A percentile compares a stretch with the other conserved stretches of the same genome.
These are phyloP conservation scores for Plebejus anna DNA, from an alignment of 2,888 invertebrate genomes.

Conservation along the genomic window DNA sequence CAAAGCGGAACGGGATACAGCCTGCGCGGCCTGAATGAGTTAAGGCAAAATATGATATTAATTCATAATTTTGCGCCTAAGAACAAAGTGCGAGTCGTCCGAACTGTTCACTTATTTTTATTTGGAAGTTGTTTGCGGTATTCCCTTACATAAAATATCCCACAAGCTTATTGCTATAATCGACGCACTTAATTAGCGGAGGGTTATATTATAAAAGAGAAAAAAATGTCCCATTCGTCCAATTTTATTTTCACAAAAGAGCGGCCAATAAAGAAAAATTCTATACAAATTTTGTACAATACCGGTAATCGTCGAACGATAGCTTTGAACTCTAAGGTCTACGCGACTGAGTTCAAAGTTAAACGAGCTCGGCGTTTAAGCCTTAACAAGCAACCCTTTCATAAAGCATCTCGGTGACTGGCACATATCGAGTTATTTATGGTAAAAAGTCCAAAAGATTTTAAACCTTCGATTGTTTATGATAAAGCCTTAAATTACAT, in stretches of 20 bases:
- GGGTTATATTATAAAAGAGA: constrained; percentile 27
- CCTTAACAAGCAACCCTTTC: constrained; percentile 39
- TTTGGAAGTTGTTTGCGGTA: constrained; percentile 27
- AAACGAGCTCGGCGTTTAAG: not conserved
- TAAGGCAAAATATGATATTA: constrained; percentile 13
- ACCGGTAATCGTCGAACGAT: not conserved
- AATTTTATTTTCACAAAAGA: constrained; percentile 27
- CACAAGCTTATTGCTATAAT: constrained; percentile 28
- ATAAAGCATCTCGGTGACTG: constrained; percentile 37
- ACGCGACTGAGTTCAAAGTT: not conserved
- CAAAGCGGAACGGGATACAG: constrained; percentile 19
- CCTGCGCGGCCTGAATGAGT: not conserved
- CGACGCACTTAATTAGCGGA: constrained; percentile 29
- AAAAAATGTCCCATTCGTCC: constrained; percentile 27
- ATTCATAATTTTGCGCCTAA: constrained; percentile 22
- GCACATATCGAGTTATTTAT: constrained; percentile 38
- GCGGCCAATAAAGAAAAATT: constrained; percentile 28
- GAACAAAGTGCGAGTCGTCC: constrained; percentile 13
- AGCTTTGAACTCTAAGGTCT: not conserved
- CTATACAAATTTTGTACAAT: constrained; percentile 28
- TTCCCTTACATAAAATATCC: constrained; percentile 26
- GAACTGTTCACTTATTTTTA: constrained; percentile 14
- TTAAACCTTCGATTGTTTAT: constrained; percentile 8
- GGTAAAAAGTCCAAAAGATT: constrained; percentile 13
- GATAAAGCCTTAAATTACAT: constrained; percentile 19